Conservation (phyloP, 2,797 vertebrate genomes). For the Manis pentadactyla region DNA sequence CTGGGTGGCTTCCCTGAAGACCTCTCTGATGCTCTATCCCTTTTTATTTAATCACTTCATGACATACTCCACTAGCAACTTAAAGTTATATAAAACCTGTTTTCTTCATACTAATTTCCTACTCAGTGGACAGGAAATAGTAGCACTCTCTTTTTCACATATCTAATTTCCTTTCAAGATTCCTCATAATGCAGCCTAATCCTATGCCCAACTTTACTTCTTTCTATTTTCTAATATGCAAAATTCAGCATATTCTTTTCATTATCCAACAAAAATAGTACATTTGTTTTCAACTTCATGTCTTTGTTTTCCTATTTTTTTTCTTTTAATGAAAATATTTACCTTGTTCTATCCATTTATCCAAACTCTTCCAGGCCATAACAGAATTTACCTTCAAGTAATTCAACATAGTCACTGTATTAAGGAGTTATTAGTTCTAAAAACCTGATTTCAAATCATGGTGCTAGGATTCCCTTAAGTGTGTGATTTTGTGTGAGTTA, state of each 20-base stretch:
- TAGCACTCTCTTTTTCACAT: background rate
- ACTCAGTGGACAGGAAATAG: background rate
- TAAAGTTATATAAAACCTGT: background rate
- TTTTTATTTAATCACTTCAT: background rate
- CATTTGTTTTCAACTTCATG: background rate
- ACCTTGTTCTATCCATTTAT: background rate
- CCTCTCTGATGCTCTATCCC: background rate
- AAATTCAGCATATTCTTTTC: background rate
- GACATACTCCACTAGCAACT: background rate
- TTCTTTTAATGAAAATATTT: constrained; percentile 12
- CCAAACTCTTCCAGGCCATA: background rate
- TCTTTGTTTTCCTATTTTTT: background rate
- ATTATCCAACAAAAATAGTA: background rate
- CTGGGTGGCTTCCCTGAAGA: background rate
- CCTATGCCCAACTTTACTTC: background rate
- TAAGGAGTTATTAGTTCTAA: background rate
- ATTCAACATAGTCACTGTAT: background rate
- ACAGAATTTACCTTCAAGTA: background rate
- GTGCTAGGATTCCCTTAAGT: background rate
- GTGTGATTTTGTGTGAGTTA: background rate
- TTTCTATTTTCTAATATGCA: background rate
- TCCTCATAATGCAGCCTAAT: background rate
- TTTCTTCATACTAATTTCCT: background rate
- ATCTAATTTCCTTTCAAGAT: background rate
- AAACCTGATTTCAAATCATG: background rate